Conservation (phyloP, 2,888 invertebrate species). For the Tolmerus cingulatus region DNA sequence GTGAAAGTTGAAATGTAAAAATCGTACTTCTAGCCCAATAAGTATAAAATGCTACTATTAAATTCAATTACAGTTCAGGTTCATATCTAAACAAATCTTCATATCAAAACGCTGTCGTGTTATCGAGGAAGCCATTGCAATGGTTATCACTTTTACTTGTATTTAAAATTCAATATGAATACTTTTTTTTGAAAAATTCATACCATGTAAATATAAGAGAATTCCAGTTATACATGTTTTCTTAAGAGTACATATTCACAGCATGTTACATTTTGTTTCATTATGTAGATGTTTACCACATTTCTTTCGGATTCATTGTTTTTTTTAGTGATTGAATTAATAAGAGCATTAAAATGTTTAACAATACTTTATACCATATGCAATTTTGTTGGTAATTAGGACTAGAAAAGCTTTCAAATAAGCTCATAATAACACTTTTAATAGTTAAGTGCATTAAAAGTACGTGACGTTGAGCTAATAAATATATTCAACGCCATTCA, state of each 20-base stretch:
- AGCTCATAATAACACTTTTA: not conserved
- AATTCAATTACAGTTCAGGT: not conserved
- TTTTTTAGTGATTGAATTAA: not conserved
- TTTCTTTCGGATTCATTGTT: not conserved
- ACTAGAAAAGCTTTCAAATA: not conserved
- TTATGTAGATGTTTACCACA: not conserved
- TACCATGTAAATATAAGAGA: conserved; percentile 13
- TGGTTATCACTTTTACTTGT: not conserved
- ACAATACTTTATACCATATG: not conserved
- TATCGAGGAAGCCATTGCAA: not conserved
- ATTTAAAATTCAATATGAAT: conserved; percentile 32
- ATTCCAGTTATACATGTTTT: conserved; percentile 15
- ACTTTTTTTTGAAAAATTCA: not conserved
- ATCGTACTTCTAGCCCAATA: not conserved
- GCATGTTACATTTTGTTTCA: conserved; percentile 16
- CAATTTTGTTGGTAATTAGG: not conserved
- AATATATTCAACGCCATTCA: not conserved
- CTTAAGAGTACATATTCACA: conserved; percentile 29
- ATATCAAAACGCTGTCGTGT: not conserved
- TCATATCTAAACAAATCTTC: not conserved
- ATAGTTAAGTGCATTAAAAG: not conserved
- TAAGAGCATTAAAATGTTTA: conserved; percentile 18
- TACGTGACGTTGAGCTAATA: not conserved
- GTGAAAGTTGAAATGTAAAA: too few species aligned
- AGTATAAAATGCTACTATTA: not conserved